These are phyloP conservation scores for Promerops cafer DNA, from an alignment of 2,113 vertebrate genomes.

Conservation along the genomic window DNA sequence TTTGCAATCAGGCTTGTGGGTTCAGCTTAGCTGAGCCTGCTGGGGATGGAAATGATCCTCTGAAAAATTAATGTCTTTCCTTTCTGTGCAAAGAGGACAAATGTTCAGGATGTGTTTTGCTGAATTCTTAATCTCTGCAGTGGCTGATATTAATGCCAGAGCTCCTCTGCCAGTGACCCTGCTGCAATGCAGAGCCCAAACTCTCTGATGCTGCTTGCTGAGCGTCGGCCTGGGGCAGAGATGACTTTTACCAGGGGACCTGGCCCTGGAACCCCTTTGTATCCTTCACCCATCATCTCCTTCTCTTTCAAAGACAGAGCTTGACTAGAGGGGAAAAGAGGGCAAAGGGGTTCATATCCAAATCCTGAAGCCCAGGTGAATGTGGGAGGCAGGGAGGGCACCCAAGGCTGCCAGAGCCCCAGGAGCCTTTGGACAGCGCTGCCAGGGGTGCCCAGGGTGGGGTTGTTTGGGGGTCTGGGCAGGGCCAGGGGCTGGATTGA, in stretches of 20 bases:
- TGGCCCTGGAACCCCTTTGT: background rate
- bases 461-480: background rate
- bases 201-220: background rate
- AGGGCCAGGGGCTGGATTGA: rapidly evolving
- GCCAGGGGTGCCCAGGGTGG: background rate
- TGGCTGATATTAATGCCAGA: background rate
- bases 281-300: background rate
- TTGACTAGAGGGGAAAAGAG: background rate
- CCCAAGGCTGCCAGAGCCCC: background rate
- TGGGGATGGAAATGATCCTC: background rate
- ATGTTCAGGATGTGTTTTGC: background rate
- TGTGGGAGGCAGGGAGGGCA: background rate
- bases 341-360: background rate
- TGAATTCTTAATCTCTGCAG: background rate
- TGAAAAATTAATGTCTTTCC: background rate
- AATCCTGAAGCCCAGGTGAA: background rate
- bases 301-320: background rate
- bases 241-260: background rate
- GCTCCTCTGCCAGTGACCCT: background rate
- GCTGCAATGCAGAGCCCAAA: background rate
- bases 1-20: background rate
- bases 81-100: background rate
- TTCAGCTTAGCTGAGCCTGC: background rate
- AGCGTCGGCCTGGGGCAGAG: background rate
- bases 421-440: background rate